Conservation (phyloP, 2,797 vertebrate genomes). For the Characodon lateralis region DNA sequence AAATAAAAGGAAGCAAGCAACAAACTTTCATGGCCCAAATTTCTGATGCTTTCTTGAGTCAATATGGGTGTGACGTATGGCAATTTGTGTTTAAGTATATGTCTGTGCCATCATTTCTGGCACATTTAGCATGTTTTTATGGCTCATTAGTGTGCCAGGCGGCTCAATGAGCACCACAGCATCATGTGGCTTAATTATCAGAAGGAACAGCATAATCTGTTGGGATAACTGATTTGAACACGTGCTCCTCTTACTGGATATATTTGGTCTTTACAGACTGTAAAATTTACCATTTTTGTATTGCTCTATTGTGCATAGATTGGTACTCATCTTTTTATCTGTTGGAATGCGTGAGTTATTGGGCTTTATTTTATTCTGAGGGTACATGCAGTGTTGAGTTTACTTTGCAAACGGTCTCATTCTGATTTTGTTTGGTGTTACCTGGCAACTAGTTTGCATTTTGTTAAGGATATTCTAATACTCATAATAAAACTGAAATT, state of each 20-base stretch:
- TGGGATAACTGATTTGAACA: constrained; percentile 56
- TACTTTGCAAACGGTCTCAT: constrained; percentile 45
- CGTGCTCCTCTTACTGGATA: constrained; percentile 32
- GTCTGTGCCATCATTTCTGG: constrained; percentile 55
- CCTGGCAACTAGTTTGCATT: constrained; percentile 69
- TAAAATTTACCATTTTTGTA: constrained; percentile 5
- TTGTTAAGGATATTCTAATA: constrained; percentile 57
- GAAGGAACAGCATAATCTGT: constrained; percentile 44
- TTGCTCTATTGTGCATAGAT: constrained; percentile 11
- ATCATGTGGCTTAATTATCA: constrained; percentile 61
- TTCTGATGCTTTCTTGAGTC: constrained; percentile 25
- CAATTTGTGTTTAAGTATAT: constrained; percentile 49
- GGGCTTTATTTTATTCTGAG: constrained; percentile 25
- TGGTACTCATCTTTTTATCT: constrained; percentile 22
- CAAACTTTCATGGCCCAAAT: constrained; percentile 17
- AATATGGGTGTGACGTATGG: constrained; percentile 21
- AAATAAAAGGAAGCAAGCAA: constrained; percentile 4
- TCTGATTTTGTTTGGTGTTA: constrained; percentile 62
- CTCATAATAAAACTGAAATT: constrained; percentile 1
- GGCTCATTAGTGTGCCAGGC: constrained; percentile 59
- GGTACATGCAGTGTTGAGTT: constrained; percentile 44
- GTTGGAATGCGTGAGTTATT: constrained; percentile 24
- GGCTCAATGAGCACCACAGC: constrained; percentile 52
- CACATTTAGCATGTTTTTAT: constrained; percentile 62
- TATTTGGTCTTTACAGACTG: constrained; percentile 31